phyloP scores from a whole-genome alignment of 2,113 vertebrate genomes.

The Eulacestoma nigropectus region DNA sequence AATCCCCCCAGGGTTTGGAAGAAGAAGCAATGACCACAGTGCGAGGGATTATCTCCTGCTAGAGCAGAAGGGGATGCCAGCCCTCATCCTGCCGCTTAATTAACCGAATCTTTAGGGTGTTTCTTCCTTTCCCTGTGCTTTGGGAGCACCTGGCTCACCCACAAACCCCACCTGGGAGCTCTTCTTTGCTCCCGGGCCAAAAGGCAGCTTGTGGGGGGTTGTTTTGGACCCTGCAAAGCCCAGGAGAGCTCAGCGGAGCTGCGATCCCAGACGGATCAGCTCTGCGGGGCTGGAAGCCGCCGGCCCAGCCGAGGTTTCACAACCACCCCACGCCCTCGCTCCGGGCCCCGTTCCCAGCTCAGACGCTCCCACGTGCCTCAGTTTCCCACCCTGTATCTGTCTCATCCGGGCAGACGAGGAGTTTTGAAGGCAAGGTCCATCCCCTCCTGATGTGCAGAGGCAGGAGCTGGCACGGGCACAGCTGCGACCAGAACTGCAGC shows the following conservation, averaged over 20 bases:
- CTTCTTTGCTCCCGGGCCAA: background rate
- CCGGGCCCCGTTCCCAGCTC: conserved; percentile 1
- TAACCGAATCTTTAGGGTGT: background rate
- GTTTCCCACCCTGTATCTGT: background rate
- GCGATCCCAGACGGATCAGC: background rate
- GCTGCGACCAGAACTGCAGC: background rate
- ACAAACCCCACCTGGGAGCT: background rate
- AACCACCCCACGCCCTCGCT: background rate
- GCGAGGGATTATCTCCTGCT: background rate
- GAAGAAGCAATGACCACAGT: background rate
- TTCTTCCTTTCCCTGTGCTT: background rate
- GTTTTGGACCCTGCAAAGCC: background rate
- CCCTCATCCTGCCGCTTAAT: background rate
- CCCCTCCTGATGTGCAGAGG: background rate
- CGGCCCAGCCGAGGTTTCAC: background rate
- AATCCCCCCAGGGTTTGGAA: background rate
- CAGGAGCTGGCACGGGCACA: background rate
- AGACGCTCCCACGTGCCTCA: background rate
- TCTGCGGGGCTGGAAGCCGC: background rate
- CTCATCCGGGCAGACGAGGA: background rate
- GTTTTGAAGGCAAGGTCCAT: background rate
- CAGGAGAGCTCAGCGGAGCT: background rate
- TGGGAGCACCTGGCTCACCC: background rate
- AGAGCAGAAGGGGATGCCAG: background rate
- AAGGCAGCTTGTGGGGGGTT: background rate